Base-by-base conservation (phyloP, 2,888 invertebrate genomes). In the Netelia virgata region DNA sequence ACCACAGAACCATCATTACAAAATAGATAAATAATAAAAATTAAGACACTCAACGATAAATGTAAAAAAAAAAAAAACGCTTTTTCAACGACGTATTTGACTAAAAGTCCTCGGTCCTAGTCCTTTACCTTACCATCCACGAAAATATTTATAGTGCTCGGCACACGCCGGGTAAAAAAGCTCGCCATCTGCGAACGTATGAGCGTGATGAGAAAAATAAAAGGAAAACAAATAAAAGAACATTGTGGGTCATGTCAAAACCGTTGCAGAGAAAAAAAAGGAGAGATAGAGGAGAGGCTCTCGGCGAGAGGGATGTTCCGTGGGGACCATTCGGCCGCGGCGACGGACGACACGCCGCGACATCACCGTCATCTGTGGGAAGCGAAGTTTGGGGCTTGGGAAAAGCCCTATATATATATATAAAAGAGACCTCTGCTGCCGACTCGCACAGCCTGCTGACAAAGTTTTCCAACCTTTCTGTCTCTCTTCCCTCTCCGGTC, bases 321-420 rank as follows among this genome's bases (percentile, higher is more conserved):
- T 43, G 72, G 53, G 69, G 69, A 70, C 11, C 53, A 63, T 70
- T 63, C 59, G 53, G 79, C 57, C 50, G 73, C 47, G 79, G 79
- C 68, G 66, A 50, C 79, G 66, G 66, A 73, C 66, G 79, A 80
- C 79, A 80, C 73, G 68, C 79, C 79, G 66, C 79, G 66, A 23
- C 73, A 55, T 79, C 73, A 47, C 41, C 79, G 73, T 72, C 61
- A 66, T 59, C 47, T 28, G 79, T 50, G 64, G 28, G 41, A 70
- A 47, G 20, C 64, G 28, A 63, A 70, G 70, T 64, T 55, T 43
- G 57, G 43, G n/a, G 79, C 28, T 73, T 50, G 66, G 66, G 53
- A 68, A 69, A 73, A 66, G 43, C 66, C 50, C 59, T 47, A 28
- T 63, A 63, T 10, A 63, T 10, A 63, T 63, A 63, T 55, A 28